Percentiles rank a stretch among this genome's conserved stretches.
phyloP scores from a whole-genome alignment of 2,797 vertebrate species.

The Thunnus albacares region DNA sequence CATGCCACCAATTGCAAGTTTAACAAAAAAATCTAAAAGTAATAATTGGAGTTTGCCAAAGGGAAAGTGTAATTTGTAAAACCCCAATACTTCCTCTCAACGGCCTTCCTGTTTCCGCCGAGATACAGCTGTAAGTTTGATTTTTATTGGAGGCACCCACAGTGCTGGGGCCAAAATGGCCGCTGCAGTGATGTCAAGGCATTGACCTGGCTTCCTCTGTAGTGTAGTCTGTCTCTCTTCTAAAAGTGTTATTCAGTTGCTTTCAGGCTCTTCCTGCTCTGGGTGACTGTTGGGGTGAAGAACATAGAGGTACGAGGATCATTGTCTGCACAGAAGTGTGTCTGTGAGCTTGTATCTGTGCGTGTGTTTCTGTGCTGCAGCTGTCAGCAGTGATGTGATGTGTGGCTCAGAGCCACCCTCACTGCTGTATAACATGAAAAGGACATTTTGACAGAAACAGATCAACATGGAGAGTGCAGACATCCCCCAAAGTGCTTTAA shows the following conservation, averaged over 20 bases:
- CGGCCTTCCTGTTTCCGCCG: background rate
- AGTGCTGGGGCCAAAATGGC: constrained; percentile 73
- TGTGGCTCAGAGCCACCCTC: constrained; percentile 54
- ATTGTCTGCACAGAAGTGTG: constrained; percentile 26
- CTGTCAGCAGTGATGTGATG: constrained; percentile 67
- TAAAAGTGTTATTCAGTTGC: constrained; percentile 29
- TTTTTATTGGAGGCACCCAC: background rate
- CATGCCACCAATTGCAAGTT: background rate
- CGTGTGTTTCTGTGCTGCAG: constrained; percentile 51
- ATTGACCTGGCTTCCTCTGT: constrained; percentile 47
- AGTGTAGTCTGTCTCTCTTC: background rate
- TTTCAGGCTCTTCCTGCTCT: constrained; percentile 42
- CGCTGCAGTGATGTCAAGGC: constrained; percentile 33
- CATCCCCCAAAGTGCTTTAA: constrained; percentile 35
- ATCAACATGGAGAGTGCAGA: constrained; percentile 36
- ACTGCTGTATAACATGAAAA: constrained; percentile 64
- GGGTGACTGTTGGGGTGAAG: constrained; percentile 20
- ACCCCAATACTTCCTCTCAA: background rate
- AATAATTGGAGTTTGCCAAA: background rate
- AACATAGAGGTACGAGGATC: constrained; percentile 42
- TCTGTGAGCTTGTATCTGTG: constrained; percentile 15
- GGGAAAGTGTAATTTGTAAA: constrained; percentile 1
- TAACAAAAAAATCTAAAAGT: background rate
- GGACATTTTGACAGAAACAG: constrained; percentile 64
- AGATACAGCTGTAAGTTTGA: background rate